These are phyloP conservation scores for Cynopterus brachyotis DNA, from an alignment of 2,113 vertebrate species.

Conservation along the genomic window DNA sequence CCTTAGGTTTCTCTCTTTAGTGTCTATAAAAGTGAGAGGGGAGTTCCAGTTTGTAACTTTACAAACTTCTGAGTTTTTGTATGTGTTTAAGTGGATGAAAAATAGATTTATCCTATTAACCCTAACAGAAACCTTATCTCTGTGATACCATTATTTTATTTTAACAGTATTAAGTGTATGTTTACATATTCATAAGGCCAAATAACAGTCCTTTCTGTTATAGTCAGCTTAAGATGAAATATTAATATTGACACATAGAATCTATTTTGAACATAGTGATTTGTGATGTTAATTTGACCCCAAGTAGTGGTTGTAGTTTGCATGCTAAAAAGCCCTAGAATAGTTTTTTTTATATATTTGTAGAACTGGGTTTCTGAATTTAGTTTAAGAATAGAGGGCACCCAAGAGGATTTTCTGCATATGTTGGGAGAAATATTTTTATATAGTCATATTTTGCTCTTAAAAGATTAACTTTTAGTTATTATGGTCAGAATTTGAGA, in stretches of 20 bases:
- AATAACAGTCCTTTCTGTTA: conserved; percentile 72
- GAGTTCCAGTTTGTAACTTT: conserved; percentile 56
- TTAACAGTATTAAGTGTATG: conserved; percentile 66
- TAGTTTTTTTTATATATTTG: conserved; percentile 49
- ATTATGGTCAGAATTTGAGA: conserved; percentile 58
- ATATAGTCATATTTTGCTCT: conserved; percentile 56
- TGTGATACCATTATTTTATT: conserved; percentile 72
- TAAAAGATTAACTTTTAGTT: conserved; percentile 59
- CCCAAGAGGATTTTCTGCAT: conserved; percentile 51
- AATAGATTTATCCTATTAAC: conserved; percentile 64
- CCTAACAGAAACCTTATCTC: conserved; percentile 63
- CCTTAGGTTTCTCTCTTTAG: conserved; percentile 58
- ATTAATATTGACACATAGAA: background rate
- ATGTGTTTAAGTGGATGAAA: conserved; percentile 68
- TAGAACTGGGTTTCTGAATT: conserved; percentile 64
- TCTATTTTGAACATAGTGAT: conserved; percentile 57
- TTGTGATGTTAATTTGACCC: conserved; percentile 63
- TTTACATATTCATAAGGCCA: conserved; percentile 69
- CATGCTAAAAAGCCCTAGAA: conserved; percentile 74
- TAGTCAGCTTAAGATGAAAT: conserved; percentile 23
- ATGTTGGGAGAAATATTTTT: conserved; percentile 52
- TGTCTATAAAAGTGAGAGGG: conserved; percentile 70
- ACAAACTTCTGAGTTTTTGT: conserved; percentile 40
- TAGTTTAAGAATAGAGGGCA: conserved; percentile 38
- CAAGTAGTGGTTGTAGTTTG: conserved; percentile 71